Evolutionary conservation across 1,140 invertebrate species (phyloP).

Genomic region (Littorina saxatilis): DNA sequence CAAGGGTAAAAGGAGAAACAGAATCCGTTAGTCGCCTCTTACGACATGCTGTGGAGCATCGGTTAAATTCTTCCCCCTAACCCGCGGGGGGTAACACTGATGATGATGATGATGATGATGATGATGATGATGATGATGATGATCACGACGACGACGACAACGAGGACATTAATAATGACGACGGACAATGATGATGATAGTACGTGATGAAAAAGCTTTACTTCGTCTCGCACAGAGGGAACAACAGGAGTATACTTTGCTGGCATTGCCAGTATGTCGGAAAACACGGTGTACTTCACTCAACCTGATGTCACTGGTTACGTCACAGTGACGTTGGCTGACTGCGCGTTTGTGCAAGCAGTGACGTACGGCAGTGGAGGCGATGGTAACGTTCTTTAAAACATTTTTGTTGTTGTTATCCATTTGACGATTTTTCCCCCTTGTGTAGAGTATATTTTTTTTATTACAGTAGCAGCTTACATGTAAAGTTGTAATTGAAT

Average conservation of each 20-base stretch:
- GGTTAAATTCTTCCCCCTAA: no score
- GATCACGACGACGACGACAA: neutral
- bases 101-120: neutral
- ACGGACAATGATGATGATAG: neutral
- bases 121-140: neutral
- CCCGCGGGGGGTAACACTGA: no score
- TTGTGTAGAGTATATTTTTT: no score
- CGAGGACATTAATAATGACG: neutral
- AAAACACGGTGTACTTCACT: conserved; percentile 8
- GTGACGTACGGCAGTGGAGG: neutral
- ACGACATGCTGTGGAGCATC: no score
- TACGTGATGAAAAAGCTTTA: neutral
- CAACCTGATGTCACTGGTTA: neutral
- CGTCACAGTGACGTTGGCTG: neutral
- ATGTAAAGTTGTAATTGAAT: no score
- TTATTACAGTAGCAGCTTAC: no score
- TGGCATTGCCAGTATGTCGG: neutral
- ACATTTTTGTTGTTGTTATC: no score
- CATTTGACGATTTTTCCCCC: no score
- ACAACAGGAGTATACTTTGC: neutral
- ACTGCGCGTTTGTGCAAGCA: neutral
- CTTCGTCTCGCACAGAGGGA: neutral
- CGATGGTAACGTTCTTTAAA: no score
- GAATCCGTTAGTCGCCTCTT: no score
- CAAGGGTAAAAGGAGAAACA: no score